Evolutionary conservation across 2,113 vertebrate genomes (phyloP), one percentile per base, ranked within the genome.

Genomic region (Tinamus guttatus): DNA sequence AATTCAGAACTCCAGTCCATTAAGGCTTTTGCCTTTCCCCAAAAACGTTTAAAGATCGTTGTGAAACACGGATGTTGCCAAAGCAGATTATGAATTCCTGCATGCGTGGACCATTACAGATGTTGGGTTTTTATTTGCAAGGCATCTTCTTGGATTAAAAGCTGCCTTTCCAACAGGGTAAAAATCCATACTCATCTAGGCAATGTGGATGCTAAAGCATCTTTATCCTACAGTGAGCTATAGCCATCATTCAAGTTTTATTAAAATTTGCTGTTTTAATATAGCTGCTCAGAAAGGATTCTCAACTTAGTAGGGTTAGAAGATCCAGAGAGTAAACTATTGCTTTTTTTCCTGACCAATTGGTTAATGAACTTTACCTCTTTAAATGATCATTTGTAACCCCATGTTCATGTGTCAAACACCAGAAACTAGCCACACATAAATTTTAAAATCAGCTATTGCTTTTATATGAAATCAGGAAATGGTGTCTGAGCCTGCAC

Each of bases 361-460:
- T 64, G 47, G 71, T 89, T 86, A 28, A 75, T 94, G 77, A 86
- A 16, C 15, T 93, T 81, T 78, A 28, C 0, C 0, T 11, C 79
- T 90, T 79, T 73, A 79, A 94, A 68, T 73, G 49, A 52, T 58
- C 22, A 9, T 82, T 91, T 89, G 40, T 62, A 92, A 92, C 65
- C 76, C 58, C 24, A 62, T 62, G 69, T 6, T 3, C 27, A 3
- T n/a, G 14, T 76, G 43, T 84, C 38, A 73, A 81, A 47, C 52
- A 14, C 32, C 41, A 28, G 27, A 58, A 63, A 62, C n/a, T 43
- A 87, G 11, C 49, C 51, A 71, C 47, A 81, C 5, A 9, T 56
- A 2, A 81, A 85, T 79, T 91, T 52, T 91, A 54, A 94, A 92
- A 58, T 87, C n/a, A 69, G 8, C 24, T 71, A 87, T 59, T 85